Evolutionary conservation across 2,797 vertebrate species (phyloP), one percentile per base, ranked within the genome.

Genomic region (Sebastes aleutianus): DNA sequence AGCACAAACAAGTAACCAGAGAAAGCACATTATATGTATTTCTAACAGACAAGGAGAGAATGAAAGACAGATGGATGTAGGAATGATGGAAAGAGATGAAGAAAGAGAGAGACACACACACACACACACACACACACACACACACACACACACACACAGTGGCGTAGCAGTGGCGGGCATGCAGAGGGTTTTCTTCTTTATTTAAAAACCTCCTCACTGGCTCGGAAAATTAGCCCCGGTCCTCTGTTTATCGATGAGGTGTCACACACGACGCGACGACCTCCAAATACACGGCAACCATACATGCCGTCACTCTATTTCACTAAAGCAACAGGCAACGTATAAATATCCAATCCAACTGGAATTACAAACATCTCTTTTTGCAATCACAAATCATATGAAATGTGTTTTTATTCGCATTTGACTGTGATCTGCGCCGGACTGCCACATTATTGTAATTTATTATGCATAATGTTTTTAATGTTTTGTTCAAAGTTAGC

Each of bases 201-300:
- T 90, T 91, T 88, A 91, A 91, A 92, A 89, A 80, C 86, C 76
- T 89, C 89, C 86, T 93, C 90, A 92, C 85, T 94, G 92, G 91
- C 82, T 94, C 73, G 91, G 92, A 94, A 94, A 94, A 94, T 94
- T 92, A 94, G 89, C 83, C 73, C 57, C 71, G 83, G 83, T 89
- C 79, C 78, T 89, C 82, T 92, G 91, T 92, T 93, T 92, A 92
- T 92, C 85, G 88, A 94, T 91, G 90, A 91, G 83, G 83, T 87
- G 79, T 78, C 29, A n/a, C 18, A 50, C 26, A 4, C 26, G 20
- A 43, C 34, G 13, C 29, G 3, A 18, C 34, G 27, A 58, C 31
- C 13, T 68, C 32, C 6, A 56, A 53, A 76, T 14, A 76, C 31
- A 34, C 63, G 47, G 22, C 16, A 32, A 70, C 24, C 57, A 22